A percentile compares a stretch with the other conserved stretches of the same genome.
Evolutionary conservation across 2,797 vertebrate species (phyloP).

Genomic region (Sebastes diploproa): DNA sequence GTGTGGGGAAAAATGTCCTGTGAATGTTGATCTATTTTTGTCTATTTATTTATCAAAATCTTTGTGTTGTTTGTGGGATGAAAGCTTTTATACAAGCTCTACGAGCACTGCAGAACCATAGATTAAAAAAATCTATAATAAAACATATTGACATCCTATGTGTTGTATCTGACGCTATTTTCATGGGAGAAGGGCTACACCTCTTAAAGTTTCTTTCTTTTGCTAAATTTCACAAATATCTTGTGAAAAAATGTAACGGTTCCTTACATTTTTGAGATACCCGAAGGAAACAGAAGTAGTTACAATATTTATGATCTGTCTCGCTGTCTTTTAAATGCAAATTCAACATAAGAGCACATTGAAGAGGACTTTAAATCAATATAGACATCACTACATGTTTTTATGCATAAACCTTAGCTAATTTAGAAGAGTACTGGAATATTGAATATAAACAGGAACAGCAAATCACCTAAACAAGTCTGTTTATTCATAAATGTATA

Average conservation of each 20-base stretch:
- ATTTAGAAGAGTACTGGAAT: background rate
- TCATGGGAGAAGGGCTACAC: background rate
- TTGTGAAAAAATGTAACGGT: background rate
- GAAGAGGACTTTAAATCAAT: background rate
- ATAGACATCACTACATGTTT: background rate
- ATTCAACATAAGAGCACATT: background rate
- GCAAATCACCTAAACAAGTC: background rate
- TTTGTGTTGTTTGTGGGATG: conserved; percentile 35
- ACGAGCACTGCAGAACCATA: conserved; percentile 27
- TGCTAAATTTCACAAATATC: background rate
- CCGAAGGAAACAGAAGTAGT: background rate
- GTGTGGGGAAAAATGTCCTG: conserved; percentile 24
- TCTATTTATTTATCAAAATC: conserved; percentile 61
- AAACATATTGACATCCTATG: conserved; percentile 24
- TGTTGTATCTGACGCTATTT: background rate
- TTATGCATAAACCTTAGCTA: background rate
- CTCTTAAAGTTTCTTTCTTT: background rate
- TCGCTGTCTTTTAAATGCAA: background rate
- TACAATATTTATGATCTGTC: no score
- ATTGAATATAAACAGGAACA: background rate
- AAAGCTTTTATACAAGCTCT: conserved; percentile 64
- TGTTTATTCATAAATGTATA: background rate
- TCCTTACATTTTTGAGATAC: background rate
- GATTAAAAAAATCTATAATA: conserved; percentile 23
- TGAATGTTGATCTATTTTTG: conserved; percentile 41